Evolutionary conservation across 53 echinoderm and acorn worm species (phyloP), one percentile per base, ranked within the genome.

Genomic region (Echinometra lucunter): DNA sequence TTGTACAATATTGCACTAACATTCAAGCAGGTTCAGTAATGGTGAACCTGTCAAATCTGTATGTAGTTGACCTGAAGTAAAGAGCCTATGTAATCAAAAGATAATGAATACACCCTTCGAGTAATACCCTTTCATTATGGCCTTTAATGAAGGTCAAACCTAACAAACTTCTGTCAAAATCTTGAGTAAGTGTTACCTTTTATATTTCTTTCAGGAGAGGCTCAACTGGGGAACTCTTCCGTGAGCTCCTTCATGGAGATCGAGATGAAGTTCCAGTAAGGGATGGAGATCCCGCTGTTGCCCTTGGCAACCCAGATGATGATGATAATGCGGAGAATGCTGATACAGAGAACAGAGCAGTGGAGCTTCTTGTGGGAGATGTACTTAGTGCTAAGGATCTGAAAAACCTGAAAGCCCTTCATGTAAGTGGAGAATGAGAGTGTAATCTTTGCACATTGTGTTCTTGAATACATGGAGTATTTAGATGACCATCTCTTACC

Each of bases 181-280:
- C n/a, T n/a, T n/a, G n/a, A n/a, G n/a, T n/a, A n/a, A 53, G 53
- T 53, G 53, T 53, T 53, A 13, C 53, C 53, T 53, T 69, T 32
- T 34, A 30, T 45, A 25, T 13, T 85, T 49, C 28, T 47, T 49
- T 47, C 32, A 81, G 45, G 80, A 98, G 96, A 55, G 95, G 96
- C 47, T 98, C 89, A 57, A 60, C 98, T 25, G 99, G 98, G 27
- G 99, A 99, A 1, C 74, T 99, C 35, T 97, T 99, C 66, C 97
- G 97, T n/a, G 98, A 99, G 89, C 70, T 99, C 49, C 96, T 99
- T 38, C 94, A 97, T 30, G 93, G 72, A 55, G 97, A 96, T 57
- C 72, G 58, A 49, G 80, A 92, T 57, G 85, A 82, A n/a, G 58
- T 94, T 32, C 94, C 94, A n/a, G 94, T 94, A 12, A 82, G 94